Conservation (phyloP, 2,888 invertebrate species). For the Liposcelis brunnea region DNA sequence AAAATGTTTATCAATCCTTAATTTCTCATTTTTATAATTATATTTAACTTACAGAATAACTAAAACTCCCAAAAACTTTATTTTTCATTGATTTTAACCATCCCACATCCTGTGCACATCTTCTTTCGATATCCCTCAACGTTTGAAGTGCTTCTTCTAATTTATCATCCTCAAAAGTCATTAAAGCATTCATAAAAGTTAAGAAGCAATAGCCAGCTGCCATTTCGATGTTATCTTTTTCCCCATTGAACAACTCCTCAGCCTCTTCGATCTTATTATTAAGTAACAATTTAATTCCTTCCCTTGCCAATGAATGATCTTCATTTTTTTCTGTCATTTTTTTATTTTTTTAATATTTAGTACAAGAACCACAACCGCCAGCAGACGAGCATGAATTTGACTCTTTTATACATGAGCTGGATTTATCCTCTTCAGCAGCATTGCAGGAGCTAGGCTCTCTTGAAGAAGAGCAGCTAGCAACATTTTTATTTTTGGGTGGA, state of each 20-base stretch:
- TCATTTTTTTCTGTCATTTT: slow-evolving; percentile 18
- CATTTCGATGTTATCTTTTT: slow-evolving; percentile 29
- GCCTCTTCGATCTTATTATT: slow-evolving; percentile 31
- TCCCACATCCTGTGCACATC: slow-evolving; percentile 34
- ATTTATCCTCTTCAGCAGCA: too few relatives aligned
- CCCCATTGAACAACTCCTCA: slow-evolving; percentile 26
- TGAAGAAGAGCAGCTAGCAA: too few relatives aligned
- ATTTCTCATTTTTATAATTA: neutral
- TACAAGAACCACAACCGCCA: too few relatives aligned
- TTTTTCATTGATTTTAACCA: slow-evolving; percentile 37
- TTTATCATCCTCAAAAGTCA: slow-evolving; percentile 52
- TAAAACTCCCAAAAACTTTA: slow-evolving; percentile 26
- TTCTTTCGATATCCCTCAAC: slow-evolving; percentile 40
- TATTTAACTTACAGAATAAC: slow-evolving; percentile 7
- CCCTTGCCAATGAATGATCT: slow-evolving; percentile 27
- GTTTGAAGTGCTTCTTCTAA: slow-evolving; percentile 35
- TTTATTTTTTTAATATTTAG: slow-evolving; percentile 8
- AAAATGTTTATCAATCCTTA: neutral
- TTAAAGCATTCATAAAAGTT: slow-evolving; percentile 40
- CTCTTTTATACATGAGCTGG: too few relatives aligned
- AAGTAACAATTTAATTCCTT: slow-evolving; percentile 28
- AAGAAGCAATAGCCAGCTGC: slow-evolving; percentile 31
- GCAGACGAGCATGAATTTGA: too few relatives aligned
- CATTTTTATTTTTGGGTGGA: too few relatives aligned
- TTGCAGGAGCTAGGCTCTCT: too few relatives aligned